These are phyloP conservation scores for Scrobipalpa atriplicella DNA, from an alignment of 2,888 invertebrate genomes.

Conservation along the genomic window DNA sequence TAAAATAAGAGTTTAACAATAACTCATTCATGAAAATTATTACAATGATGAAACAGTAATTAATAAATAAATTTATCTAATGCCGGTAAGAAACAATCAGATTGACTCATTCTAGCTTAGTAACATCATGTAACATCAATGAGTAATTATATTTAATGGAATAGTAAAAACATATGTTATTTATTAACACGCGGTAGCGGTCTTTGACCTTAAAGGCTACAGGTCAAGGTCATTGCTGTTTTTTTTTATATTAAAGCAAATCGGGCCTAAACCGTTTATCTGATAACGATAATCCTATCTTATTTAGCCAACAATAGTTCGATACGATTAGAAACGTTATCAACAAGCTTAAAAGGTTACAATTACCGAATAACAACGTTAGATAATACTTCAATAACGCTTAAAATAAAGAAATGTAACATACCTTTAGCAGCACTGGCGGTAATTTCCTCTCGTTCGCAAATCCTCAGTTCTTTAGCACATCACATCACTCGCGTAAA, in stretches of 20 bases:
- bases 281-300: slow-evolving; percentile 1
- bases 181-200: slow-evolving; percentile 33
- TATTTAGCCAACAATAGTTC: background rate
- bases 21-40: no score
- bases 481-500: slow-evolving; percentile 55
- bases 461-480: slow-evolving; percentile 46
- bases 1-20: no score
- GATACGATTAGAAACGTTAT: background rate
- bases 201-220: slow-evolving; percentile 39
- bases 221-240: slow-evolving; percentile 45
- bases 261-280: background rate
- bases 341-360: slow-evolving; percentile 12
- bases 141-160: slow-evolving; percentile 13
- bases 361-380: background rate
- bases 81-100: background rate
- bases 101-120: background rate
- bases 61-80: background rate
- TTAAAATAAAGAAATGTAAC: background rate
- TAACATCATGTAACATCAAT: background rate
- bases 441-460: background rate
- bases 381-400: background rate
- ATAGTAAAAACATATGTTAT: slow-evolving; percentile 26
- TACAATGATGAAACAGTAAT: background rate
- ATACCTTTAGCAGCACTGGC: background rate
- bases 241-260: background rate